A percentile compares a stretch with the other conserved stretches of the same genome.
Evolutionary conservation across 2,888 invertebrate genomes (phyloP).

Genomic region (Cataglyphis rosenhaueri): DNA sequence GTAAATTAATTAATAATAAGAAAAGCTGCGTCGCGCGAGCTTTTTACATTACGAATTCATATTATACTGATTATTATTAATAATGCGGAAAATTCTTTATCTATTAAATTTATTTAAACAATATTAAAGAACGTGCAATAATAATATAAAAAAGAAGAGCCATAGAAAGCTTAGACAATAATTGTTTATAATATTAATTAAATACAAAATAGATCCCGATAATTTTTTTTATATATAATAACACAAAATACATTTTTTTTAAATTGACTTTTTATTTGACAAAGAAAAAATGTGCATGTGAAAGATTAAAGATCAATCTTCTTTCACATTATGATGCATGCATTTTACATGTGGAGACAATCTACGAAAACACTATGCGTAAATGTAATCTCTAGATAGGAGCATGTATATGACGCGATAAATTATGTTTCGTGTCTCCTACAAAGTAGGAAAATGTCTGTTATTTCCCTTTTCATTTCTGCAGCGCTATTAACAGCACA

Average conservation of each 20-base stretch:
- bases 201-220: background rate
- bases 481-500: conserved; percentile 51
- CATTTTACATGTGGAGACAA: background rate
- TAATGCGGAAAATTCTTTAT: background rate
- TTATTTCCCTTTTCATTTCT: conserved; percentile 52
- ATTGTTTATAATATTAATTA: conserved; percentile 6
- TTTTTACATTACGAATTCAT: conserved; percentile 14
- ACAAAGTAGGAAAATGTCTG: conserved; percentile 54
- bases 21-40: background rate
- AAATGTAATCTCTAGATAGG: conserved; percentile 28
- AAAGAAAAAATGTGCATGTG: background rate
- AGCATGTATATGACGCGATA: background rate
- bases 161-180: background rate
- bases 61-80: conserved; percentile 12
- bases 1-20: conserved; percentile 11
- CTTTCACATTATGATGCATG: background rate
- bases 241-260: background rate
- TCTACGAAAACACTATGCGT: background rate
- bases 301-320: conserved; percentile 18
- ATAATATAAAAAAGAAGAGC: background rate
- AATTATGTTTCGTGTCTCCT: conserved; percentile 27
- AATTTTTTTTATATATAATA: conserved; percentile 7
- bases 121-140: background rate
- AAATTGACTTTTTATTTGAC: background rate
- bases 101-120: background rate